Conservation (phyloP, 2,888 invertebrate genomes). For the Rhopalosiphum nymphaeae region DNA sequence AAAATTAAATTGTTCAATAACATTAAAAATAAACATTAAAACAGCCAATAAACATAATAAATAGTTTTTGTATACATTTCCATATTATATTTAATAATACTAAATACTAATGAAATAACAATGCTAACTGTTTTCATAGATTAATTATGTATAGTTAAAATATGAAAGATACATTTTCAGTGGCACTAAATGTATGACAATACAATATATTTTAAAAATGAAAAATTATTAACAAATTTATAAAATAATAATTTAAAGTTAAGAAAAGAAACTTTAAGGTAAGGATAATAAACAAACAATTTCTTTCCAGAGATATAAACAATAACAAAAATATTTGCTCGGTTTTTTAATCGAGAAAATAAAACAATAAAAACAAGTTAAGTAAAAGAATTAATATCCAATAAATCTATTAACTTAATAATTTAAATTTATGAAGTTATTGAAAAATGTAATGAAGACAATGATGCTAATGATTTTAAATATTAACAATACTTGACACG, state of each 20-base stretch:
- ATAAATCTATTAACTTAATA: neutral
- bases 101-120: neutral
- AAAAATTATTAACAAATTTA: neutral
- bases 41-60: conserved; percentile 29
- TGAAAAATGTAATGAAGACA: neutral
- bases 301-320: neutral
- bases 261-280: conserved; percentile 13
- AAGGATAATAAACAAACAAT: neutral
- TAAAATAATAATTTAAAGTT: conserved; percentile 7
- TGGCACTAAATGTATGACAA: conserved; percentile 46
- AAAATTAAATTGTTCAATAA: conserved; percentile 7
- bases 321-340: conserved; percentile 10
- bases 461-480: neutral
- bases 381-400: neutral
- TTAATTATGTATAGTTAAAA: neutral
- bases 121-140: neutral
- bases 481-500: neutral
- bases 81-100: conserved; percentile 14
- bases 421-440: neutral
- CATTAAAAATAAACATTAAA: conserved; percentile 20
- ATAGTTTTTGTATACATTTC: neutral
- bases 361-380: neutral
- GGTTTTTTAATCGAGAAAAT: neutral
- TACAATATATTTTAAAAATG: neutral
- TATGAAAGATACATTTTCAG: conserved; percentile 14